phyloP scores from a whole-genome alignment of 2,797 vertebrate genomes.

The Leucoraja ocellata region DNA sequence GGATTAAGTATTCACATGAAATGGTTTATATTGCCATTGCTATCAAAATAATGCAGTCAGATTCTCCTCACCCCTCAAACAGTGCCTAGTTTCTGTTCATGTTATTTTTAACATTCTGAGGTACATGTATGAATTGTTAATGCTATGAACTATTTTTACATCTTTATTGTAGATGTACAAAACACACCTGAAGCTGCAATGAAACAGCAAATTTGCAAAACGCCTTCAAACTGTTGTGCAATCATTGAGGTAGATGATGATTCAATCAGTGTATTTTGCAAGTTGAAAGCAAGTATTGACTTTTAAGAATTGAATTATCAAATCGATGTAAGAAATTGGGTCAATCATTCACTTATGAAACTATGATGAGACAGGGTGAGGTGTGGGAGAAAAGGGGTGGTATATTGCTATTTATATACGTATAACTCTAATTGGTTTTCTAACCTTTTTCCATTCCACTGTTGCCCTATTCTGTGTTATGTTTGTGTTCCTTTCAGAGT shows the following conservation, averaged over 20 bases:
- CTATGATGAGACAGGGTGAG: not conserved
- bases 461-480: slow-evolving; percentile 38
- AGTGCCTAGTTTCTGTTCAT: slow-evolving; percentile 29
- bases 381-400: too few species aligned
- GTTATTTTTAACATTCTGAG: not conserved
- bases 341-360: not conserved
- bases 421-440: slow-evolving; percentile 23
- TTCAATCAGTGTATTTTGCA: slow-evolving; percentile 25
- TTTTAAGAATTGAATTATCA: slow-evolving; percentile 4
- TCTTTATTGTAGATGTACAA: not conserved
- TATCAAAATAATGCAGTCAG: slow-evolving; percentile 18
- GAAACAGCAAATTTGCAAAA: not conserved
- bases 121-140: not conserved
- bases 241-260: slow-evolving; percentile 29
- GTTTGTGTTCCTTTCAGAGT: slow-evolving; percentile 34
- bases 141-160: not conserved
- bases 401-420: slow-evolving; percentile 29
- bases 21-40: not conserved
- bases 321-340: slow-evolving; percentile 13
- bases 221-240: slow-evolving; percentile 8
- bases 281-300: slow-evolving; percentile 22
- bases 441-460: slow-evolving; percentile 38
- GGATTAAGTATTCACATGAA: not conserved
- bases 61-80: not conserved
- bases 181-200: not conserved